Evolutionary conservation across 1,140 invertebrate genomes (phyloP), one percentile per base, ranked within the genome.

Genomic region (Zaprionus inermis): DNA sequence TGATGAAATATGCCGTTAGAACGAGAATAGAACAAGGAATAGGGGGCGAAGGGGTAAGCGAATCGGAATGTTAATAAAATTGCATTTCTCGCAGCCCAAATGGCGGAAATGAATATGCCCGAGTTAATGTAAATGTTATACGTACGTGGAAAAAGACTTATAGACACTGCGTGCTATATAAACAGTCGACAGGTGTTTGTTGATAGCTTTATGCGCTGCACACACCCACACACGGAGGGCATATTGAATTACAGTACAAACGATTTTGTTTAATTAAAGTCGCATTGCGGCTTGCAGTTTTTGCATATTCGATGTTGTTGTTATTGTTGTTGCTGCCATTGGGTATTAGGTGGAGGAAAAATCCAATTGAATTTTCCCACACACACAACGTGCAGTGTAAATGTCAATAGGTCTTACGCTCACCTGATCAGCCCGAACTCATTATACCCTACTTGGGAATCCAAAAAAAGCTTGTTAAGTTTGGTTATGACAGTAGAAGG

Each of bases 211-310:
- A 64, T 66, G 36, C 69, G 16, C 52, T 18, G n/a, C 20, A 14
- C 41, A 44, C 18, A 24, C n/a, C 41, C 32, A 56, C 20, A 32
- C 28, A 65, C 16, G 59, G 6, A 66, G 18, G 28, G 51, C 46
- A 61, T 63, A 76, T 71, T 59, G 61, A 74, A 73, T 85, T 81
- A 81, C 67, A 71, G 63, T 76, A 58, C 78, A 78, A 71, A 81
- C 84, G 75, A 78, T 69, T 85, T 85, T 78, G 81, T 85, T 80
- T 78, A 78, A 84, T 78, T 76, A 75, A 81, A 75, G 81, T 73
- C 56, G 65, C 75, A 51, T 52, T 81, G 71, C 38, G 46, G 67
- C 63, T 69, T 59, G 59, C 64, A 65, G 66, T 49, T 57, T 38
- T 36, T 65, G 24, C 56, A 44, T 52, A 71, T 66, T 66, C 66